These are phyloP conservation scores for Phylloscopus collybita DNA, from an alignment of 2,797 vertebrate species.

Conservation along the genomic window DNA sequence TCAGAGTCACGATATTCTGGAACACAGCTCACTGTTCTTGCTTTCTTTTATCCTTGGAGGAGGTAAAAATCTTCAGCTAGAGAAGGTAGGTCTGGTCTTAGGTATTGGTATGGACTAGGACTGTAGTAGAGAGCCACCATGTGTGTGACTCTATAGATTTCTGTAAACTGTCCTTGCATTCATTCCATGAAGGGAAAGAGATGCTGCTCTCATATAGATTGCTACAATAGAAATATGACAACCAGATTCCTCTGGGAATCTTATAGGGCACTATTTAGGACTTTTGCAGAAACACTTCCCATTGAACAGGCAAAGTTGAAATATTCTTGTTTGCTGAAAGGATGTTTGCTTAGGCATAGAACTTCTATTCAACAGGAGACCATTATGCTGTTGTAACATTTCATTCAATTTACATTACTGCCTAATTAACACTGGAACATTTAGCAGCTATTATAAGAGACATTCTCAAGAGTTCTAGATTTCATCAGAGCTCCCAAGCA, in stretches of 20 bases:
- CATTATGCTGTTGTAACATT: constrained; percentile 12
- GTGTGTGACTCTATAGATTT: background rate
- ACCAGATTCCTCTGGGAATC: background rate
- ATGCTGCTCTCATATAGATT: background rate
- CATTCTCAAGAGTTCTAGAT: constrained; percentile 52
- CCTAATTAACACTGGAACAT: constrained; percentile 62
- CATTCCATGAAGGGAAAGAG: background rate
- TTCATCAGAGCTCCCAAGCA: constrained; percentile 16
- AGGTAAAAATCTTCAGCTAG: background rate
- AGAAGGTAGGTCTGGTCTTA: background rate
- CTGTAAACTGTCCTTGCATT: background rate
- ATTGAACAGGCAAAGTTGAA: background rate
- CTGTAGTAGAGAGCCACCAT: background rate
- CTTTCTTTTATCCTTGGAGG: background rate
- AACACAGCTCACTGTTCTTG: background rate
- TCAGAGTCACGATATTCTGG: background rate
- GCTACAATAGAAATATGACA: background rate
- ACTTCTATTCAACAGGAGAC: constrained; percentile 49
- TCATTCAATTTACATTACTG: constrained; percentile 16
- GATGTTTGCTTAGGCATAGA: constrained; percentile 22
- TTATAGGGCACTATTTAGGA: background rate
- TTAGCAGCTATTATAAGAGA: constrained; percentile 51
- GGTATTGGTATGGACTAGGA: fast-evolving
- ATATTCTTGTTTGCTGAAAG: constrained; percentile 13
- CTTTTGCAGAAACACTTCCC: background rate